Evolutionary conservation across 1,140 invertebrate genomes (phyloP).

Genomic region (Ganaspis sp.): DNA sequence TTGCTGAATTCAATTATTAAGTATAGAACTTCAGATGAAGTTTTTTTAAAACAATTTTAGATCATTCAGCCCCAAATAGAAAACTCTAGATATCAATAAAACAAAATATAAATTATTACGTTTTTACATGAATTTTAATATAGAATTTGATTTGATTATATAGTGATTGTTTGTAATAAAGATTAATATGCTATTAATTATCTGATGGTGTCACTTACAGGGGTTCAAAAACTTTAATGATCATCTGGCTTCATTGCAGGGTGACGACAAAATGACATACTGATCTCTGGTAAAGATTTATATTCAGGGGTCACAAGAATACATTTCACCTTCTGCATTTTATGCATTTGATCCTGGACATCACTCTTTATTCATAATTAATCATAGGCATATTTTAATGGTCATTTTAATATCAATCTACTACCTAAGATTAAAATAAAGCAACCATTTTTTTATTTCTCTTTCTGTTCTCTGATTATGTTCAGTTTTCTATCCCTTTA

Average conservation of each 20-base stretch:
- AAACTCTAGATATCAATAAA: no score
- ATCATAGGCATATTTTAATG: background rate
- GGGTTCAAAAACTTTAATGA: conserved; percentile 17
- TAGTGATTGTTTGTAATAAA: background rate
- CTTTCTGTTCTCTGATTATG: no score
- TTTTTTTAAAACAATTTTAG: no score
- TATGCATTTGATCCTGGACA: background rate
- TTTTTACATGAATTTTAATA: background rate
- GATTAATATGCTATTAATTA: background rate
- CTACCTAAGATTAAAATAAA: no score
- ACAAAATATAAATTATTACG: background rate
- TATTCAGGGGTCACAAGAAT: background rate
- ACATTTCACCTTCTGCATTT: conserved; percentile 5
- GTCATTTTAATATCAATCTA: background rate
- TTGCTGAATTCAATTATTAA: no score
- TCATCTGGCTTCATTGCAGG: conserved; percentile 7
- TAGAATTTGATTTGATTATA: background rate
- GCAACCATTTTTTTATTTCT: no score
- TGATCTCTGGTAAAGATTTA: conserved; percentile 21
- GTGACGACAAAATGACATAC: conserved; percentile 26
- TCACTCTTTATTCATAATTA: background rate
- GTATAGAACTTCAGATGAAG: no score
- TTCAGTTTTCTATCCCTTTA: no score
- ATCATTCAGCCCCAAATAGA: no score
- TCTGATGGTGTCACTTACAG: background rate